Base-by-base conservation (phyloP, 2,888 invertebrate species). In the Tenodera sinensis region DNA sequence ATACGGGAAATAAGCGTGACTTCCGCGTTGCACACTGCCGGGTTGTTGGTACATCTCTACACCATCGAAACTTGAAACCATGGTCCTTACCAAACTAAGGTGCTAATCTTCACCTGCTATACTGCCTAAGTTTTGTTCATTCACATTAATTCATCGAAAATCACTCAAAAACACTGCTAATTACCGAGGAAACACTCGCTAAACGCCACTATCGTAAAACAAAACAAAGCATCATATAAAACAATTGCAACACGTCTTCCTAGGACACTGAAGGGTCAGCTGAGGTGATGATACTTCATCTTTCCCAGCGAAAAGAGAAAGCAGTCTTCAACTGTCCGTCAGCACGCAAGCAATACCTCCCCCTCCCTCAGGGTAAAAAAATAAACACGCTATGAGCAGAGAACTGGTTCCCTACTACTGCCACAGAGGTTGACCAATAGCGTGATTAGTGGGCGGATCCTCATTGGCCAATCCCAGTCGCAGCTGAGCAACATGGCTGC, bases 41-140 rank as follows among this genome's bases (percentile, higher is more conserved):
- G 83, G 85, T 91, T 92, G 92, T 93, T 96, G 96, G 93, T 96
- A 96, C 94, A 96, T 95, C 93, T 95, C 94, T 92, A 96, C 93
- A 93, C 96, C 94, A 93, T 95, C 95, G 92, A 96, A 96, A 93
- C 96, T 97, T 91, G 96, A 96, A 94, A 97, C 96, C 97, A 97
- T 96, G 81, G 91, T 87, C 87, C 83, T 87, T 83, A 83, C 30
- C 15, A 15, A 28, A 93, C 90, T 83, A 42, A 90, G 82, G 86
- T 42, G 82, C 87, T 42, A 81, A 27, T 6, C n/a, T 81, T 47
- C 20, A 15, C 89, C 30, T 34, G 34, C 47, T 85, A 27, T 34
- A 12, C 0, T 25, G 4, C 34, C 30, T 15, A 15, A 27, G 20
- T 9, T 28, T 7, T 30, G 20, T 84, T 84, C 25, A 30, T 28